phyloP scores from a whole-genome alignment of 2,888 invertebrate species.

The Hyppa rectilinea region DNA sequence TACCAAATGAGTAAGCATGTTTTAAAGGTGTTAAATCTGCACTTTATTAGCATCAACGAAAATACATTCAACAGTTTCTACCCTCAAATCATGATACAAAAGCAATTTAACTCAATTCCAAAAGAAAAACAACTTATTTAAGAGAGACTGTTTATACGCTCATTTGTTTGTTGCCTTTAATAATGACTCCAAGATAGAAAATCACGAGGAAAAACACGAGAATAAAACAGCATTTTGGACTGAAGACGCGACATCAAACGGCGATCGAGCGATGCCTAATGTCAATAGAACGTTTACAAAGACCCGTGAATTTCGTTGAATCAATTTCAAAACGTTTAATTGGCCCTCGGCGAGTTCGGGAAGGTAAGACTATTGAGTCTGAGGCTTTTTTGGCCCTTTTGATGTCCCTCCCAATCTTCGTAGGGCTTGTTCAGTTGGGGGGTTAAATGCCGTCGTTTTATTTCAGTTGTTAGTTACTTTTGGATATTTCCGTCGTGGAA shows the following conservation, averaged over 20 bases:
- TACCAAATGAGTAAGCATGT: not conserved
- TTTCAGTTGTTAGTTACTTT: conserved; percentile 1
- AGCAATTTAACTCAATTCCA: conserved; percentile 47
- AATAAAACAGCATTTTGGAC: conserved; percentile 59
- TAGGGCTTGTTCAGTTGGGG: conserved; percentile 12
- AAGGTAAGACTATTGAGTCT: conserved; percentile 76
- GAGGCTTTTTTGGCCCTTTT: conserved; percentile 81
- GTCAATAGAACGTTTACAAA: conserved; percentile 85
- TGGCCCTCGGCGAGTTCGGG: conserved; percentile 78
- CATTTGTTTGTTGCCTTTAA: conserved; percentile 58
- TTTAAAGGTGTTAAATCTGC: not conserved
- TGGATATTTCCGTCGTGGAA: not conserved
- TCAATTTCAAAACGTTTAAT: conserved; percentile 89
- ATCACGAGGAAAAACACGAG: conserved; percentile 57
- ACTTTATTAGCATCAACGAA: conserved; percentile 5
- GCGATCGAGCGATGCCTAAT: conserved; percentile 74
- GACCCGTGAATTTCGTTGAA: conserved; percentile 78
- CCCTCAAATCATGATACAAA: conserved; percentile 40
- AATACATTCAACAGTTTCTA: not conserved
- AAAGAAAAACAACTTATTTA: conserved; percentile 59
- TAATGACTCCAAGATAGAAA: conserved; percentile 50
- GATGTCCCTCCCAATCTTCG: conserved; percentile 72
- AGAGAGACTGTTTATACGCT: conserved; percentile 50
- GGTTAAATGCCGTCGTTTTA: conserved; percentile 33
- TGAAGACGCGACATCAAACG: conserved; percentile 75